Percentiles rank a stretch among this genome's conserved stretches.
Evolutionary conservation across 1,140 invertebrate genomes (phyloP).

Genomic region (Dendrolimus kikuchii): DNA sequence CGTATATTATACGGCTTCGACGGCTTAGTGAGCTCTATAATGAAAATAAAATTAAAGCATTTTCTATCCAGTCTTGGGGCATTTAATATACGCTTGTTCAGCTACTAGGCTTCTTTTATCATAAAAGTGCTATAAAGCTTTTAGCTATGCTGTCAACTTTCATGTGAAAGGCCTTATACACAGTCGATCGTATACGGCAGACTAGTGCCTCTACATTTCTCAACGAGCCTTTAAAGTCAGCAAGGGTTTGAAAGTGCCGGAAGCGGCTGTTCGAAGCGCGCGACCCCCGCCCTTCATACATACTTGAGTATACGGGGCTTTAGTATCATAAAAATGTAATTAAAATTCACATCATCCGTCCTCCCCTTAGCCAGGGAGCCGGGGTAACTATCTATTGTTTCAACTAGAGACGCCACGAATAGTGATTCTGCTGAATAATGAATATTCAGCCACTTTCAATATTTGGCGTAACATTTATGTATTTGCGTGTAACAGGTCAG

Average conservation of each 20-base stretch:
- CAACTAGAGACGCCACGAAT: too few species aligned
- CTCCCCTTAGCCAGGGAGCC: constrained; percentile 25
- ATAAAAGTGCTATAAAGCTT: constrained; percentile 1
- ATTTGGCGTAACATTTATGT: too few species aligned
- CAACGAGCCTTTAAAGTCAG: constrained; percentile 43
- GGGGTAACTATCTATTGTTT: constrained; percentile 36
- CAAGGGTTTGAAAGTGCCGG: constrained; percentile 50
- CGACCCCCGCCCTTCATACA: constrained; percentile 54
- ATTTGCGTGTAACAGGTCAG: too few species aligned
- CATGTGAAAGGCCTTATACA: constrained; percentile 11
- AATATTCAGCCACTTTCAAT: too few species aligned
- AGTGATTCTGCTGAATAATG: too few species aligned
- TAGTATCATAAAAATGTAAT: constrained; percentile 69
- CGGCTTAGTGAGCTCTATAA: too few species aligned
- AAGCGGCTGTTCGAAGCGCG: constrained; percentile 46
- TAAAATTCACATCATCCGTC: constrained; percentile 63
- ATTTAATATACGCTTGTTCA: not conserved
- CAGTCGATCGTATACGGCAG: constrained; percentile 11
- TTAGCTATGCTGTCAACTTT: constrained; percentile 15
- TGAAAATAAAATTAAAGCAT: too few species aligned
- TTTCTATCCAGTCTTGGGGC: too few species aligned
- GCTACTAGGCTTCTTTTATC: too few species aligned
- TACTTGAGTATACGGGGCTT: constrained; percentile 53
- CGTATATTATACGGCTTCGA: too few species aligned
- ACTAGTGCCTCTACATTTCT: constrained; percentile 23